Evolutionary conservation across 1,140 invertebrate genomes (phyloP).

Genomic region (Euwallacea fornicatus): DNA sequence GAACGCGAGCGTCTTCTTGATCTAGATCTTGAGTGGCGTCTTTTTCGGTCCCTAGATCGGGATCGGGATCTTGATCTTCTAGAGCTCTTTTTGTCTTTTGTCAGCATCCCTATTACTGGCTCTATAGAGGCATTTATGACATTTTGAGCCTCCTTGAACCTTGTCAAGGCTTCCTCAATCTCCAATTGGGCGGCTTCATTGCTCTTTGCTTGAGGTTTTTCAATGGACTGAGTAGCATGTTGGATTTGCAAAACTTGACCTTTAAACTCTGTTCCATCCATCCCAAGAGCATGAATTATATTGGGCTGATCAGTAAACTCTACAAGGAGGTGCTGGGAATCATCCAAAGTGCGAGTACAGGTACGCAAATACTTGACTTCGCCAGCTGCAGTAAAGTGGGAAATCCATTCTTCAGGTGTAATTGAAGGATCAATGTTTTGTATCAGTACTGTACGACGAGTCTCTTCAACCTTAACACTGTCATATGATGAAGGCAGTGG

Average conservation of each 20-base stretch:
- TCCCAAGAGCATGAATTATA: constrained; percentile 82
- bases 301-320: constrained; percentile 93
- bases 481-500: constrained; percentile 89
- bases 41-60: constrained; percentile 52
- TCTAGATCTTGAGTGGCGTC: constrained; percentile 54
- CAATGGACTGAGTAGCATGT: constrained; percentile 88
- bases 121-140: constrained; percentile 91
- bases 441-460: constrained; percentile 84
- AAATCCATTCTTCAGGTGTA: constrained; percentile 74
- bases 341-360: constrained; percentile 80
- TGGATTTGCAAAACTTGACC: constrained; percentile 70
- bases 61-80: constrained; percentile 56
- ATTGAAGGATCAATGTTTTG: constrained; percentile 71
- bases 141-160: constrained; percentile 93
- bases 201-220: constrained; percentile 91
- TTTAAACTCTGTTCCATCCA: constrained; percentile 78
- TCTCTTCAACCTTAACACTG: constrained; percentile 92
- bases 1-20: constrained; percentile 55
- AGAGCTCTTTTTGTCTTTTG: constrained; percentile 76
- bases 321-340: constrained; percentile 81
- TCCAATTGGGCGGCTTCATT: constrained; percentile 93
- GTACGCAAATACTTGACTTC: constrained; percentile 96
- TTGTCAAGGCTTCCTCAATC: constrained; percentile 95
- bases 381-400: constrained; percentile 82
- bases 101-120: constrained; percentile 81